Conservation (phyloP, 1,140 invertebrate species). For the Drosophila subobscura region DNA sequence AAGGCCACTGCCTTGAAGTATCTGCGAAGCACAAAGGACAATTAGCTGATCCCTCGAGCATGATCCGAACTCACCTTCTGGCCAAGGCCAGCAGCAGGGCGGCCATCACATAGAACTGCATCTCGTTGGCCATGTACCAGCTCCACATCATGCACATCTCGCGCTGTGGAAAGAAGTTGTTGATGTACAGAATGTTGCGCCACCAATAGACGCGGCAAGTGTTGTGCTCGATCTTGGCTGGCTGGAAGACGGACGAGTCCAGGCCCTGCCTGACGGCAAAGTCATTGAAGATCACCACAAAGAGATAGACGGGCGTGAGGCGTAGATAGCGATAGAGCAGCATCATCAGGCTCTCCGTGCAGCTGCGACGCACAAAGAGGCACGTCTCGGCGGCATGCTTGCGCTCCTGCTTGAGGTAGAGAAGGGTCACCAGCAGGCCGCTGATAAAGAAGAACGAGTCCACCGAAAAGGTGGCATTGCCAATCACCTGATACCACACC, state of each 20-base stretch:
- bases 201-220: conserved; percentile 92
- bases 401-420: conserved; percentile 87
- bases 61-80: conserved; percentile 86
- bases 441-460: conserved; percentile 97
- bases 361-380: conserved; percentile 80
- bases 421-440: conserved; percentile 90
- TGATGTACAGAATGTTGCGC: conserved; percentile 92
- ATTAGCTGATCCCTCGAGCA: no score
- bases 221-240: conserved; percentile 88
- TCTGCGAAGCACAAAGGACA: conserved; percentile 76
- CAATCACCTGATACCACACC: conserved; percentile 92
- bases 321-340: conserved; percentile 89
- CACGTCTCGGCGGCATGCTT: conserved; percentile 49
- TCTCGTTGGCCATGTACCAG: conserved; percentile 96
- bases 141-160: conserved; percentile 95
- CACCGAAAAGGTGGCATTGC: conserved; percentile 95
- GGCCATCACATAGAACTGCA: conserved; percentile 93
- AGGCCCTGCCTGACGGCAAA: conserved; percentile 86
- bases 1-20: conserved; percentile 85
- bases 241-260: conserved; percentile 90
- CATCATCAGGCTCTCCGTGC: conserved; percentile 85
- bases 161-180: conserved; percentile 90
- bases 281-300: conserved; percentile 90
- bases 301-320: conserved; percentile 91
- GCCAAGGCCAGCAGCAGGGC: conserved; percentile 89